Evolutionary conservation across 2,113 vertebrate species (phyloP).

Genomic region (Sylvilagus bachmani): DNA sequence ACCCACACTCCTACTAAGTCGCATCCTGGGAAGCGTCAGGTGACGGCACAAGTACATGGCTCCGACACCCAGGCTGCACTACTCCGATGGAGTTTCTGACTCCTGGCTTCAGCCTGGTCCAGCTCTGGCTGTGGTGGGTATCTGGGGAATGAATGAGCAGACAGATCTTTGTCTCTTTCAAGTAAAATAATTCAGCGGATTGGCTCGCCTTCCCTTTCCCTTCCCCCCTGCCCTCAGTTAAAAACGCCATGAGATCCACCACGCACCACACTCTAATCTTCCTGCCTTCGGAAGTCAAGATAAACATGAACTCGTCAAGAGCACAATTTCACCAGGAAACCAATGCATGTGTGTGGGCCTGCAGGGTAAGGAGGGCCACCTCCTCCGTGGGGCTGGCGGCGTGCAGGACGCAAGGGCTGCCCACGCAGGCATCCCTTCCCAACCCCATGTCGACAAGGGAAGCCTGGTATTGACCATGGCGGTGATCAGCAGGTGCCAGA

Average conservation of each 20-base stretch:
- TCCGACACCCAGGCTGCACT: too few relatives aligned
- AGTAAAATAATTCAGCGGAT: too few relatives aligned
- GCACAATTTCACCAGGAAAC: neutral
- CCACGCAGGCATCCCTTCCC: neutral
- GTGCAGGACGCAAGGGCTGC: accelerated
- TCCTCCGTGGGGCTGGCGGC: accelerated
- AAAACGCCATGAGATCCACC: neutral
- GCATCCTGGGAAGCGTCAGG: too few relatives aligned
- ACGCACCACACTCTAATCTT: neutral
- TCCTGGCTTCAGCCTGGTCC: too few relatives aligned
- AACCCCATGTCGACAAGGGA: accelerated
- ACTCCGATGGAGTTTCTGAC: too few relatives aligned
- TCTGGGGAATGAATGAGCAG: too few relatives aligned
- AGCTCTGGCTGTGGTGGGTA: too few relatives aligned
- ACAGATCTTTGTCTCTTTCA: too few relatives aligned
- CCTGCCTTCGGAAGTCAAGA: neutral
- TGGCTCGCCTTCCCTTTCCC: too few relatives aligned
- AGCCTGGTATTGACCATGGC: neutral
- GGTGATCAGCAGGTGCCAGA: neutral
- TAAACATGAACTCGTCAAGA: neutral
- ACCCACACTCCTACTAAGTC: too few relatives aligned
- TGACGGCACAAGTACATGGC: too few relatives aligned
- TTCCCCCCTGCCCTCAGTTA: neutral
- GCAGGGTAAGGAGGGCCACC: too few relatives aligned
- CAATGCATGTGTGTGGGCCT: neutral